These are phyloP conservation scores for Caenorhabditis panamensis DNA, from an alignment of 2,888 invertebrate species.

Conservation along the genomic window DNA sequence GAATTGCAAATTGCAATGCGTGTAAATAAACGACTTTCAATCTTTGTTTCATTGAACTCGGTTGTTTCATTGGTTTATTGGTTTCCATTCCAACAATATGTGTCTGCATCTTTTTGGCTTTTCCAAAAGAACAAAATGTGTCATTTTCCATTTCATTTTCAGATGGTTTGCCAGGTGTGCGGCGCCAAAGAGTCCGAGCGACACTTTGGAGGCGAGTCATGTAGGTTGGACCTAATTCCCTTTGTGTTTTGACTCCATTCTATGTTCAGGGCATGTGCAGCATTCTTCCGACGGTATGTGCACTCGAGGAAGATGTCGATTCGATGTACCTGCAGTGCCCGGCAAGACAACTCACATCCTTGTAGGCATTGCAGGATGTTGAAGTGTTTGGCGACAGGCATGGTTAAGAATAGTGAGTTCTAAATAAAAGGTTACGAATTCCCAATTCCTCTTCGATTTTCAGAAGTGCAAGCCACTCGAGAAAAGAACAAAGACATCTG, in stretches of 20 bases:
- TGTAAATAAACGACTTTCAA: conserved; percentile 25
- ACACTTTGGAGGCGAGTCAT: conserved; percentile 41
- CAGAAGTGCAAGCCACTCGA: conserved; percentile 44
- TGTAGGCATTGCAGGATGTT: conserved; percentile 51
- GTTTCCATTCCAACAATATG: background rate
- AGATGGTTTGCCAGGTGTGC: conserved; percentile 46
- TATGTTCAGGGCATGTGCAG: conserved; percentile 38
- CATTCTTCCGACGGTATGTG: conserved; percentile 42
- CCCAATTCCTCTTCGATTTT: too few relatives aligned
- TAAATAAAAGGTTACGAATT: too few relatives aligned
- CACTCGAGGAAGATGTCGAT: conserved; percentile 34
- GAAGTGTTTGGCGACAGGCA: conserved; percentile 39
- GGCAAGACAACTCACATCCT: conserved; percentile 30
- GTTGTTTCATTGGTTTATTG: background rate
- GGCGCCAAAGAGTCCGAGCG: conserved; percentile 27
- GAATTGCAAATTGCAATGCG: background rate
- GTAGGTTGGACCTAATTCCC: conserved; percentile 18
- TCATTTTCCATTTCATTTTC: conserved; percentile 1
- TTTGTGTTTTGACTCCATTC: background rate
- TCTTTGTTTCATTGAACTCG: too few relatives aligned
- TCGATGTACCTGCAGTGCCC: conserved; percentile 27
- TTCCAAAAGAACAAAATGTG: too few relatives aligned
- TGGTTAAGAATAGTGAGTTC: conserved; percentile 46
- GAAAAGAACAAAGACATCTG: conserved; percentile 21
- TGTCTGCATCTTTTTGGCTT: too few relatives aligned